Conservation (phyloP, 2,888 invertebrate species). For the Philopedon plagiatum region DNA sequence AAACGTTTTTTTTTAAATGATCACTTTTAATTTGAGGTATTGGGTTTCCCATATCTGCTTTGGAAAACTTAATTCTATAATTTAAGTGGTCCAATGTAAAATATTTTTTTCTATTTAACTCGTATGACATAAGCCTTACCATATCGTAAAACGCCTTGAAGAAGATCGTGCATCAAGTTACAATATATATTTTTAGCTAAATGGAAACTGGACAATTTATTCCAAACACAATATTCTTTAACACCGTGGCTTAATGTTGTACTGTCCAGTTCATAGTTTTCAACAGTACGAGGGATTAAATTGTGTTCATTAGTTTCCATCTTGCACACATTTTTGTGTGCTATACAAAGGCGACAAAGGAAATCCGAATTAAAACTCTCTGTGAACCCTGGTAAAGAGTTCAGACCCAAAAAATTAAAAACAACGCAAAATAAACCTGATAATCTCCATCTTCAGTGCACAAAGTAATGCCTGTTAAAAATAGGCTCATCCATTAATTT, state of each 20-base stretch:
- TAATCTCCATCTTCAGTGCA: background rate
- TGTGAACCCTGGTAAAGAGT: conserved; percentile 22
- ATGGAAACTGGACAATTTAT: conserved; percentile 19
- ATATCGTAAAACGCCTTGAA: conserved; percentile 36
- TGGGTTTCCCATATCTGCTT: conserved; percentile 15
- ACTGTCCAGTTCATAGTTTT: conserved; percentile 14
- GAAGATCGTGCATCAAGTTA: conserved; percentile 37
- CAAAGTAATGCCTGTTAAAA: conserved; percentile 25
- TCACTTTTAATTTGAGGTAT: conserved; percentile 33
- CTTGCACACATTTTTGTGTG: background rate
- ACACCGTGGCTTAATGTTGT: background rate
- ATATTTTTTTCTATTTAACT: conserved; percentile 23
- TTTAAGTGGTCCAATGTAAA: conserved; percentile 16
- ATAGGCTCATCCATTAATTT: conserved; percentile 27
- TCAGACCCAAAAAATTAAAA: conserved; percentile 31
- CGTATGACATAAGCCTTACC: conserved; percentile 38
- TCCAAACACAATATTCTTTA: conserved; percentile 29
- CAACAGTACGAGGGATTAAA: background rate
- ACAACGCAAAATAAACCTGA: conserved; percentile 22
- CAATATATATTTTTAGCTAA: conserved; percentile 14
- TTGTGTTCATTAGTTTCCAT: background rate
- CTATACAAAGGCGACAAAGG: conserved; percentile 15
- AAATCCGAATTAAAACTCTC: conserved; percentile 25
- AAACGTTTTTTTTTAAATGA: conserved; percentile 31
- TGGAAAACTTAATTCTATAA: conserved; percentile 28